Conservation (phyloP, 2,113 vertebrate genomes). For the Cavia aperea region DNA sequence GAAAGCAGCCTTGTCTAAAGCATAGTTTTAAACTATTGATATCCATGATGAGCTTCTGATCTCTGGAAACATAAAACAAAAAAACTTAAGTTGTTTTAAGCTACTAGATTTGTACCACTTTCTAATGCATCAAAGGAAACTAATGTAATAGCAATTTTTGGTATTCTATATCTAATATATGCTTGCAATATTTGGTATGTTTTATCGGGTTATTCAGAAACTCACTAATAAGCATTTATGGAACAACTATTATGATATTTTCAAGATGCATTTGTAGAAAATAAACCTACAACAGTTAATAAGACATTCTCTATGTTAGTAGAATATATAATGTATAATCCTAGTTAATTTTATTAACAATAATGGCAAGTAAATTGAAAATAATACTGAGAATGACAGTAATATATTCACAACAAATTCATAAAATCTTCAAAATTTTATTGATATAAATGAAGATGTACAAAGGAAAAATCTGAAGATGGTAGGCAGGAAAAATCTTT, state of each 20-base stretch:
- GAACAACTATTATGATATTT: not conserved
- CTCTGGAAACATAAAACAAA: not conserved
- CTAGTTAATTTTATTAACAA: slow-evolving; percentile 18
- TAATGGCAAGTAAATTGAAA: not conserved
- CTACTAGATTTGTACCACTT: not conserved
- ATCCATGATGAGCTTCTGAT: not conserved
- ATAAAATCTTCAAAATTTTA: slow-evolving; percentile 26
- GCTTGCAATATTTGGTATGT: not conserved
- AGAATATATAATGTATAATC: not conserved
- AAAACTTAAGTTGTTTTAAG: not conserved
- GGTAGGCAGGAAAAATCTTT: not conserved
- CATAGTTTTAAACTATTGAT: not conserved
- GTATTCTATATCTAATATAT: not conserved
- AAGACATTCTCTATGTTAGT: not conserved
- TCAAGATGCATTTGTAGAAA: not conserved
- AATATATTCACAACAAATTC: not conserved
- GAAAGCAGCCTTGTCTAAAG: not conserved
- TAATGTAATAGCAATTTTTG: not conserved
- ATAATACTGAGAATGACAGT: not conserved
- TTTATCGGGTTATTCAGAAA: not conserved
- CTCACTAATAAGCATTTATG: not conserved
- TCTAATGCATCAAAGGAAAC: not conserved
- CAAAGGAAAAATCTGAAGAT: not conserved
- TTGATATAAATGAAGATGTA: not conserved
- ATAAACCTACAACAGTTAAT: not conserved